These are phyloP conservation scores for Amphimedon queenslandica DNA, from an alignment of 37 sponge, comb jelly and placozoan genomes.

Conservation along the genomic window DNA sequence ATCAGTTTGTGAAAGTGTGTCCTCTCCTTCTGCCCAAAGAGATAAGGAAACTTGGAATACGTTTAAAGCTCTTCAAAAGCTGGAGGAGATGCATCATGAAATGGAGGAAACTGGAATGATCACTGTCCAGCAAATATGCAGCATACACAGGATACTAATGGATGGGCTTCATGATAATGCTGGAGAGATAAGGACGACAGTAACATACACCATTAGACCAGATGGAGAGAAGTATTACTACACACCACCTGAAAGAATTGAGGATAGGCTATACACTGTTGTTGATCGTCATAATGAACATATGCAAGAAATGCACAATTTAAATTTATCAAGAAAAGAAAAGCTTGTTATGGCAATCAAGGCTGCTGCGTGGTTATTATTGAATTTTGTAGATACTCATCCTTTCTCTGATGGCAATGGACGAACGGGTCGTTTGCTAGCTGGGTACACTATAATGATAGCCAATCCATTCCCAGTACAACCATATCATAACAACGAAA, in stretches of 20 bases:
- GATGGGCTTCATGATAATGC: conserved; percentile 17
- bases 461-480: conserved; percentile 58
- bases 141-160: conserved; percentile 23
- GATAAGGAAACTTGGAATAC: conserved; percentile 38
- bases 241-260: conserved; percentile 16
- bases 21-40: neutral
- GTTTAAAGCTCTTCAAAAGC: conserved; percentile 18
- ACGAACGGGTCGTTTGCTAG: conserved; percentile 54
- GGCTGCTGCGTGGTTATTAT: conserved; percentile 53
- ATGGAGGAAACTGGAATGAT: conserved; percentile 31
- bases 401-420: conserved; percentile 76
- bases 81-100: conserved; percentile 9
- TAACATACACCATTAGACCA: conserved; percentile 27
- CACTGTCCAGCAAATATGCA: conserved; percentile 43
- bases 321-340: neutral
- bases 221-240: conserved; percentile 21
- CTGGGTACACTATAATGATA: conserved; percentile 26
- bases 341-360: conserved; percentile 20
- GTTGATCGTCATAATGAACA: conserved; percentile 49
- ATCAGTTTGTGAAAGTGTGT: neutral
- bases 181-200: conserved; percentile 30
- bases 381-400: conserved; percentile 52
- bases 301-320: conserved; percentile 1
- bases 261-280: conserved; percentile 18
- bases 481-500: conserved; percentile 2